Conservation (phyloP, 2,888 invertebrate genomes). For the Ennomos fuscantarius region DNA sequence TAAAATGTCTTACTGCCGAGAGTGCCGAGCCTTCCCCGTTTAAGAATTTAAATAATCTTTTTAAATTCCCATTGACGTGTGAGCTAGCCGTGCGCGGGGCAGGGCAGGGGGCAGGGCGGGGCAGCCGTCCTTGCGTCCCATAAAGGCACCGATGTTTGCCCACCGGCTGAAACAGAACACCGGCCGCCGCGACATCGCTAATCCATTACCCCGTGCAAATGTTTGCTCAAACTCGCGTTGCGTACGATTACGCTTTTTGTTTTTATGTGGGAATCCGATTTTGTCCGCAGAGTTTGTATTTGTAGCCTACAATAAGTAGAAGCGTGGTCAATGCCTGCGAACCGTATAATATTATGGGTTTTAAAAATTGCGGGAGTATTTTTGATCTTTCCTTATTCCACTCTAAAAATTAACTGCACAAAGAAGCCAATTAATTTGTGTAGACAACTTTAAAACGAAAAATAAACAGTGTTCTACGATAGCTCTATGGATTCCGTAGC, state of each 20-base stretch:
- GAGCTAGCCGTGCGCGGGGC: not conserved
- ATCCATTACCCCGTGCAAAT: conserved; percentile 69
- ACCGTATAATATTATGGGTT: too few relatives aligned
- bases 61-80: not conserved
- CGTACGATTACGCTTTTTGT: conserved; percentile 58
- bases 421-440: too few relatives aligned
- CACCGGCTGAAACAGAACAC: conserved; percentile 61
- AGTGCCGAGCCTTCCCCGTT: too few relatives aligned
- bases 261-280: conserved; percentile 46
- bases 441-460: too few relatives aligned
- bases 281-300: conserved; percentile 24
- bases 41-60: not conserved
- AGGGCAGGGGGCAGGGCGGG: not conserved
- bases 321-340: too few relatives aligned
- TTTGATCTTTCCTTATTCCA: too few relatives aligned
- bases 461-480: too few relatives aligned
- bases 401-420: too few relatives aligned
- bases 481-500: too few relatives aligned
- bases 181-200: conserved; percentile 63
- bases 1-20: too few relatives aligned
- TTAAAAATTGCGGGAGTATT: too few relatives aligned
- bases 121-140: conserved; percentile 25
- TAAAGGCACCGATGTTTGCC: conserved; percentile 57
- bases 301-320: not conserved
- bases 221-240: conserved; percentile 54